Percentiles rank a stretch among this genome's conserved stretches.
phyloP scores from a whole-genome alignment of 2,797 vertebrate species.

The Falco naumanni region DNA sequence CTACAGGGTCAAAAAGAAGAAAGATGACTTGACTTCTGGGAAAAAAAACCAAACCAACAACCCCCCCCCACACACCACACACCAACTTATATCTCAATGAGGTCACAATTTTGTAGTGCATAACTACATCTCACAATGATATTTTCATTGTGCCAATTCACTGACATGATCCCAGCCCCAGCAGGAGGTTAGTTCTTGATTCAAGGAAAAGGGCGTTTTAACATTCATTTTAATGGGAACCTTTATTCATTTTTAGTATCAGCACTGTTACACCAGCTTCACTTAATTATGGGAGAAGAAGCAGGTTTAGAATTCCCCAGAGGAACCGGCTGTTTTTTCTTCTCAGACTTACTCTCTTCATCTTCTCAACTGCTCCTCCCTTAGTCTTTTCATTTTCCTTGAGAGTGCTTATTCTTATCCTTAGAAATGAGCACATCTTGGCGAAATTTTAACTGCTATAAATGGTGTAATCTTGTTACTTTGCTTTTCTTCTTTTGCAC shows the following conservation, averaged over 20 bases:
- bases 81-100: neutral
- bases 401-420: slow-evolving; percentile 22
- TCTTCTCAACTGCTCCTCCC: slow-evolving; percentile 16
- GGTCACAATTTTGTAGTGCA: neutral
- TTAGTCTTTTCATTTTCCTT: slow-evolving; percentile 36
- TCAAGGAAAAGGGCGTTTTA: slow-evolving; percentile 2
- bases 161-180: neutral
- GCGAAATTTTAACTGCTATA: neutral
- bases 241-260: slow-evolving; percentile 49
- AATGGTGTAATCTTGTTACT: neutral
- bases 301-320: slow-evolving; percentile 50
- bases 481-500: neutral
- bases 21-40: neutral
- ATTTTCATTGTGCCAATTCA: neutral
- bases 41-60: neutral
- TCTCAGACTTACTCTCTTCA: slow-evolving; percentile 22
- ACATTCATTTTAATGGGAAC: slow-evolving; percentile 12
- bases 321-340: slow-evolving; percentile 18
- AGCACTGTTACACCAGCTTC: slow-evolving; percentile 11
- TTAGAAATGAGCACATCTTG: slow-evolving; percentile 1
- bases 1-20: neutral
- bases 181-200: slow-evolving; percentile 2
- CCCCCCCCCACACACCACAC: no score
- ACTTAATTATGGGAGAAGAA: slow-evolving; percentile 51
- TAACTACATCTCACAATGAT: neutral